phyloP scores from a whole-genome alignment of 1,140 invertebrate genomes.

The Arctopsyche grandis region DNA sequence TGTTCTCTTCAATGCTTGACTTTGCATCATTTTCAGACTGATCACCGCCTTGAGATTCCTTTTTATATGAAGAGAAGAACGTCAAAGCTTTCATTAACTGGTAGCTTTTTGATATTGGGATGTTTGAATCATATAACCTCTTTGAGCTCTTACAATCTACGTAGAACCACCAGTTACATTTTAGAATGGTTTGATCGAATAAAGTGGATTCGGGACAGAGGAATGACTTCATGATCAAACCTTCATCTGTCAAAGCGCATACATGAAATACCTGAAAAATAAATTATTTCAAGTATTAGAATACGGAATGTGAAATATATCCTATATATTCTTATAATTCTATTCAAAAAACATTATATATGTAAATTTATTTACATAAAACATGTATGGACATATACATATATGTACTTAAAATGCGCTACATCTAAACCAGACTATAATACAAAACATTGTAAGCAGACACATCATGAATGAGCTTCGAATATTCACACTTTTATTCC shows the following conservation, averaged over 20 bases:
- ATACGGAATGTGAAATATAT: not conserved
- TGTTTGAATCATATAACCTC: constrained; percentile 85
- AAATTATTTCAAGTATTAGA: constrained; percentile 37
- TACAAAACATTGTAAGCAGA: too few species aligned
- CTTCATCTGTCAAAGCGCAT: constrained; percentile 88
- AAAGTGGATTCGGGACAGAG: constrained; percentile 88
- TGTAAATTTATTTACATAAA: not conserved
- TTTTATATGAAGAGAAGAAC: constrained; percentile 85
- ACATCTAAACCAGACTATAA: too few species aligned
- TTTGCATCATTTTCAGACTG: constrained; percentile 55
- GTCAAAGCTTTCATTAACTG: constrained; percentile 89
- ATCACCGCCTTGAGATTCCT: constrained; percentile 64
- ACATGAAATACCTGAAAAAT: constrained; percentile 86
- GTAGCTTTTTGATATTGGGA: constrained; percentile 90
- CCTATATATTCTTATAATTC: not conserved
- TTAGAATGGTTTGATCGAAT: constrained; percentile 88
- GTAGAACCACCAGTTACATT: constrained; percentile 94
- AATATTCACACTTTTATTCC: too few species aligned
- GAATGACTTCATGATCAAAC: constrained; percentile 88
- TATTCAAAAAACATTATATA: not conserved
- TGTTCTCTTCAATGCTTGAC: constrained; percentile 61
- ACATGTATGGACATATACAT: not conserved
- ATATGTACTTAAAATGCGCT: not conserved
- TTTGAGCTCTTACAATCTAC: constrained; percentile 85
- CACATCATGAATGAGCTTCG: too few species aligned